Base-by-base conservation (phyloP, 2,888 invertebrate species). In the Lasioglossum oenotherae region DNA sequence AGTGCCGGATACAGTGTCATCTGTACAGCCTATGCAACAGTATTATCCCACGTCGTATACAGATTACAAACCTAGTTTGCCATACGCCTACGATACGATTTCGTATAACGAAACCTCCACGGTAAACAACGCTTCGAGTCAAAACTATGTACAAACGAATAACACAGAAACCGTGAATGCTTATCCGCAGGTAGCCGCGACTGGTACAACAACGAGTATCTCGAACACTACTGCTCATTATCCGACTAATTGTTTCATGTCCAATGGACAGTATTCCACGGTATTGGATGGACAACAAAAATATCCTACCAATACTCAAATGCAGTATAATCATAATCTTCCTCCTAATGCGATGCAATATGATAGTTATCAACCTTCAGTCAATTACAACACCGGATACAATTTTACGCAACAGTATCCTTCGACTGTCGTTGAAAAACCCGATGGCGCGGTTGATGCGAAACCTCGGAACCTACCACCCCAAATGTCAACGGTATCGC, bases 41-140 rank as follows among this genome's bases (percentile, higher is more conserved):
- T 91, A 89, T 69, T 89, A 91, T 77, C 74, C 87, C 23, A n/a
- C 79, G 5, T 16, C 84, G 0, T 88, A 89, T 27, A 49, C 86
- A 19, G 90, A 91, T 74, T 90, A 88, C 8, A 85, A 88, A 78
- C 67, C 82, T 14, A 84, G 46, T 74, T 73, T 87, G 16, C 41
- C 84, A 0, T 89, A 91, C 44, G 12, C 84, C 0, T 91, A 90
- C 16, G 78, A 74, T 4, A 10, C 84, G 38, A 77, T 81, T 10
- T 41, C 57, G 12, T 88, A 87, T 41, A 83, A 72, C 2, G 88
- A 89, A 41, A 91, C 86, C 74, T 35, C 78, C 1, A 49, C 74
- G 12, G 27, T 71, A 16, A 87, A 72, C 31, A 67, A 46, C n/a
- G 44, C 69, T 31, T 38, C 83, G 23, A 83, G 10, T 71, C 89